A percentile compares a stretch with the other conserved stretches of the same genome.
Evolutionary conservation across 2,113 vertebrate species (phyloP).

Genomic region (Siphamia tubifer): DNA sequence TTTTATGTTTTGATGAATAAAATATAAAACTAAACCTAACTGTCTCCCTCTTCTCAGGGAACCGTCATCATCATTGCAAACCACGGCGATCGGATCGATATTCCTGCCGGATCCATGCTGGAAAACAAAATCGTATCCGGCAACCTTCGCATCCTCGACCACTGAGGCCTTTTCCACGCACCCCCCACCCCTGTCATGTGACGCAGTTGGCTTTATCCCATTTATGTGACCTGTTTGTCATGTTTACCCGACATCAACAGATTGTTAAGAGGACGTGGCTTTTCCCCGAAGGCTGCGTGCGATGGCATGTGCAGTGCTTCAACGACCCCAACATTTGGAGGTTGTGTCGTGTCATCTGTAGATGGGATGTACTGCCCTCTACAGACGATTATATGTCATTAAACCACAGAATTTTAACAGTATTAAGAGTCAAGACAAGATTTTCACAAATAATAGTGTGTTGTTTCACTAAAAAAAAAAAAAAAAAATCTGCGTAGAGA

Average conservation of each 20-base stretch:
- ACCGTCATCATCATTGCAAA: constrained; percentile 99
- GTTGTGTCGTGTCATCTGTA: neutral
- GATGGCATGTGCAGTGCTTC: constrained; percentile 28
- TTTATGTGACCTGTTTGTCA: constrained; percentile 35
- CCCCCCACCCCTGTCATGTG: constrained; percentile 27
- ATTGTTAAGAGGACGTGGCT: constrained; percentile 16
- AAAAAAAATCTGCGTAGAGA: neutral
- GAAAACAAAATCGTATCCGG: constrained; percentile 99
- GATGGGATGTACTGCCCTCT: constrained; percentile 19
- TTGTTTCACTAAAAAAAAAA: neutral
- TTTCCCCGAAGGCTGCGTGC: constrained; percentile 1
- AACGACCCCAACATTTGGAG: neutral
- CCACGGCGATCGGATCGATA: constrained; percentile 97
- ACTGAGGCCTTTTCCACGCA: constrained; percentile 77
- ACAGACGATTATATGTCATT: neutral
- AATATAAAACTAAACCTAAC: neutral
- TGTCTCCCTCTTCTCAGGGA: constrained; percentile 78
- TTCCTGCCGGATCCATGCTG: constrained; percentile 93
- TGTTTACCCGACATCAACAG: constrained; percentile 1
- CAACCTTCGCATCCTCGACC: constrained; percentile 97
- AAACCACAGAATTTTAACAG: too few relatives aligned
- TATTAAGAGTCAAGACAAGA: neutral
- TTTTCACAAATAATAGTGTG: neutral
- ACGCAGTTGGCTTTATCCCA: constrained; percentile 14
- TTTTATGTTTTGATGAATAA: neutral